phyloP scores from a whole-genome alignment of 2,113 vertebrate genomes.

The Takifugu bimaculatus region DNA sequence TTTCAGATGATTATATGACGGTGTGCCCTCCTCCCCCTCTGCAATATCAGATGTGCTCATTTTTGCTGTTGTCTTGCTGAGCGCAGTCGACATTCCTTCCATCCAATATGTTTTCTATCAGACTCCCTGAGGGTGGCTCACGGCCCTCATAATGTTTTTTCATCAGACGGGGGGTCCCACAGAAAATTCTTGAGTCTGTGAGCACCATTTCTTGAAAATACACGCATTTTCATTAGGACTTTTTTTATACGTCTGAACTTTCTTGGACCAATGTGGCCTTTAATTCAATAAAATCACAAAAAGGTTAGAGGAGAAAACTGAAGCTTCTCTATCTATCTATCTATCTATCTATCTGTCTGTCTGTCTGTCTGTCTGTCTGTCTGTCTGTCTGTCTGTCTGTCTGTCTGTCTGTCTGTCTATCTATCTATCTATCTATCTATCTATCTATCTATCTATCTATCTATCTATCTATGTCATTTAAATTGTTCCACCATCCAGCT shows the following conservation, averaged over 20 bases:
- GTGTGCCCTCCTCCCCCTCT: neutral
- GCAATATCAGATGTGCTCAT: neutral
- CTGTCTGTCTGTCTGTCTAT: too few relatives aligned
- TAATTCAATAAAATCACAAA: too few relatives aligned
- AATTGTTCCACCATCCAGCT: too few relatives aligned
- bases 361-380: too few relatives aligned
- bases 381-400: too few relatives aligned
- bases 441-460: too few relatives aligned
- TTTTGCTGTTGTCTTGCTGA: slow-evolving; percentile 53
- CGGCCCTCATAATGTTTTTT: slow-evolving; percentile 51
- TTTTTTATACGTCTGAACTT: neutral
- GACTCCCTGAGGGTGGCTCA: slow-evolving; percentile 48
- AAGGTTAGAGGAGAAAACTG: too few relatives aligned
- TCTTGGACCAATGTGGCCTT: neutral
- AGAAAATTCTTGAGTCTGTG: slow-evolving; percentile 33
- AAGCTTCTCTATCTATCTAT: neutral
- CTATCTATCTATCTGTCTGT: too few relatives aligned
- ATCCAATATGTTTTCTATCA: slow-evolving; percentile 67
- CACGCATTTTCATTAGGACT: slow-evolving; percentile 3
- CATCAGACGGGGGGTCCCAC: slow-evolving; percentile 41
- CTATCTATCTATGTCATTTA: too few relatives aligned
- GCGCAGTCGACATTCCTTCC: slow-evolving; percentile 47
- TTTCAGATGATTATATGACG: slow-evolving; percentile 7
- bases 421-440: too few relatives aligned
- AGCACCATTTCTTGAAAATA: slow-evolving; percentile 45